Evolutionary conservation across 2,113 vertebrate species (phyloP).

Genomic region (Protobothrops flavoviridis): DNA sequence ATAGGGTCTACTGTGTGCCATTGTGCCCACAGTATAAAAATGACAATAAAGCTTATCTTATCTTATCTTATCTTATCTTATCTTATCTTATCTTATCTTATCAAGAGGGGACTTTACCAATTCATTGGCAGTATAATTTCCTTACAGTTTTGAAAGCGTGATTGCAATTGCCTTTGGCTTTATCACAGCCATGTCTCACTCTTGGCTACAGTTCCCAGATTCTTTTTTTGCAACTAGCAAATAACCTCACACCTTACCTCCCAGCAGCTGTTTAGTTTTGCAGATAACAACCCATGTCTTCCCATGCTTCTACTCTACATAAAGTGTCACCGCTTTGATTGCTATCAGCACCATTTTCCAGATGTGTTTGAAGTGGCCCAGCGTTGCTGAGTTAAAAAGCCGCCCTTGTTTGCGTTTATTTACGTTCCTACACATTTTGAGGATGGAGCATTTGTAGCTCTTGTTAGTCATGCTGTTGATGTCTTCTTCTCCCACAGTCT

Average conservation of each 20-base stretch:
- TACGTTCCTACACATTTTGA: not conserved
- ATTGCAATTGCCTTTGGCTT: not conserved
- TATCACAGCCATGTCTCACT: not conserved
- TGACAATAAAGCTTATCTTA: no score
- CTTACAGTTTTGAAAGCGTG: not conserved
- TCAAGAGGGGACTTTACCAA: no score
- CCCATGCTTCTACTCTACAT: not conserved
- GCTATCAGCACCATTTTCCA: not conserved
- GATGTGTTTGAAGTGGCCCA: not conserved
- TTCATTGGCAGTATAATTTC: not conserved
- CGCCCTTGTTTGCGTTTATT: conserved; percentile 14
- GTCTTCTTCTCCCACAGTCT: not conserved
- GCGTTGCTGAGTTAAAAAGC: not conserved
- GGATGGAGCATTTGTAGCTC: not conserved
- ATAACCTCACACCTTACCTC: not conserved
- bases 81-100: no score
- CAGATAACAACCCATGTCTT: not conserved
- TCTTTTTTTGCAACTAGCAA: not conserved
- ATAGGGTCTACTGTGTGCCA: not conserved
- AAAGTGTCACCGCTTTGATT: not conserved
- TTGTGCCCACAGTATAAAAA: no score
- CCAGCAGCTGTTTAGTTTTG: not conserved
- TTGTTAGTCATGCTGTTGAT: not conserved
- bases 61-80: no score
- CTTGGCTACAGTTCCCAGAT: not conserved